Evolutionary conservation across 1,140 invertebrate genomes (phyloP).

Genomic region (Philopotamus ludificatus): DNA sequence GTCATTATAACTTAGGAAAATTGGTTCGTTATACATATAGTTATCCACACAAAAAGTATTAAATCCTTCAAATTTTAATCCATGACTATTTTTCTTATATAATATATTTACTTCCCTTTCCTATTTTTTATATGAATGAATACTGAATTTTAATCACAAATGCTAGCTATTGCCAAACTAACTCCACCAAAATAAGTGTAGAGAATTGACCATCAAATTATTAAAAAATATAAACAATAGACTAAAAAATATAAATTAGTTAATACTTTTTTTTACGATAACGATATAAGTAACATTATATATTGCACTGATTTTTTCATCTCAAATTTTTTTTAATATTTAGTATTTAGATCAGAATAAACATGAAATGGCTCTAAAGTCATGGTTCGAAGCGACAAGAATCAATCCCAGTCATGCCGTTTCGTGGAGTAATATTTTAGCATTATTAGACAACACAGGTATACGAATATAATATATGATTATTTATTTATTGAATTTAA

Average conservation of each 20-base stretch:
- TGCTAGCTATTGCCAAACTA: too few relatives aligned
- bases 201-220: too few relatives aligned
- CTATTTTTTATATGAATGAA: too few relatives aligned
- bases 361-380: slow-evolving; percentile 58
- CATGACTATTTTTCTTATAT: slow-evolving; percentile 11
- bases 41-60: slow-evolving; percentile 1
- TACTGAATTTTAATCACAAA: too few relatives aligned
- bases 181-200: too few relatives aligned
- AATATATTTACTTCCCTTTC: background rate
- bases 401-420: slow-evolving; percentile 75
- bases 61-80: background rate
- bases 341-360: slow-evolving; percentile 61
- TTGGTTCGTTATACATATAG: slow-evolving; percentile 63
- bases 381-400: slow-evolving; percentile 79
- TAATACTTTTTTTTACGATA: slow-evolving; percentile 23
- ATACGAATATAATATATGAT: slow-evolving; percentile 33
- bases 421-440: slow-evolving; percentile 90
- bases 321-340: slow-evolving; percentile 44
- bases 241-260: slow-evolving; percentile 4
- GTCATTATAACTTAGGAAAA: slow-evolving; percentile 93
- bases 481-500: background rate
- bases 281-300: slow-evolving; percentile 23
- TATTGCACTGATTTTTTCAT: slow-evolving; percentile 21
- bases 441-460: slow-evolving; percentile 83
- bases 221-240: too few relatives aligned